Evolutionary conservation across 92 coral and sea anemone genomes (phyloP), one percentile per base, ranked within the genome.

Genomic region (Epizoanthus ramosus): DNA sequence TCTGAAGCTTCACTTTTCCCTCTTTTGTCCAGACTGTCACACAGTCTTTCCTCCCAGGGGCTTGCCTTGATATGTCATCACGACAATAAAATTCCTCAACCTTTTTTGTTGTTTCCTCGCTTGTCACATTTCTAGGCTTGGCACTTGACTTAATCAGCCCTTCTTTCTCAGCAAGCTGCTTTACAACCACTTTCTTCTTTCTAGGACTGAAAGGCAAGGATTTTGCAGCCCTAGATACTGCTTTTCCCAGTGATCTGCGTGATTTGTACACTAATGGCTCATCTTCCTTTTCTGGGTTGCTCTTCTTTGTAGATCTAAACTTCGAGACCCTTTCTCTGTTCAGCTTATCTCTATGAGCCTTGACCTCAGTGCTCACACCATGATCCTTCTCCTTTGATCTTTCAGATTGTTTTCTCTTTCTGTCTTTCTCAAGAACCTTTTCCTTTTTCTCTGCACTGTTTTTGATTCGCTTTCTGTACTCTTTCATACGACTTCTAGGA

Each of bases 1-100:
- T 88, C 81, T 84, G 91, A 79, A 88, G 91, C 79, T 83, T 75
- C 57, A 43, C 58, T 84, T 84, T 88, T 18, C 91, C 87, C 63
- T 47, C 81, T 50, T 83, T 68, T 54, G 31, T 84, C 87, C 90
- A 87, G 50, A 87, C 57, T 35, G 87, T 81, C 43, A 81, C 64
- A 81, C 67, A 73, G 83, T 87, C 87, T 59, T 82, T 87, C 76
- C 67, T 81, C 67, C 83, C 87, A 66, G 84, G 90, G 82, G 73
- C 79, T 81, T 87, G 86, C 79, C 90, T 73, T 57, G 83, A 81
- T 35, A 87, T 87, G 75, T 87, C 87, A 66, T 81, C 84, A 56
- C 52, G 79, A 64, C 67, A 68, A 50, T 85, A 79, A 28, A 87
- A 87, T 47, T 50, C 73, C 47, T 68, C 68, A 75, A 87, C 83